phyloP scores from a whole-genome alignment of 1,140 invertebrate species.

The Centruroides sculpturatus region DNA sequence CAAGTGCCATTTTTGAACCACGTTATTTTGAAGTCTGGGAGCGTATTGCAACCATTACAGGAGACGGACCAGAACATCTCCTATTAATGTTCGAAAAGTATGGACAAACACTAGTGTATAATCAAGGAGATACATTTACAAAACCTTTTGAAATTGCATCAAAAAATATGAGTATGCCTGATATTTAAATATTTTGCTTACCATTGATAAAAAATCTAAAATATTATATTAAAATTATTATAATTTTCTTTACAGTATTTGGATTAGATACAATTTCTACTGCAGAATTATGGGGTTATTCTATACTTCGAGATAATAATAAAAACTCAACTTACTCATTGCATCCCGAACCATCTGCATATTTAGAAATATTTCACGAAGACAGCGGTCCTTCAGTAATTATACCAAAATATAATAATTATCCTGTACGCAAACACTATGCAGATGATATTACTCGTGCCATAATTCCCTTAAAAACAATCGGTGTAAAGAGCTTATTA shows the following conservation, averaged over 20 bases:
- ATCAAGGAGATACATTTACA: conserved; percentile 82
- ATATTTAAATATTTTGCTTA: too few relatives aligned
- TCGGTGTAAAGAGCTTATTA: too few relatives aligned
- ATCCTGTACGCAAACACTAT: conserved; percentile 62
- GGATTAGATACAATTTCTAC: conserved; percentile 77
- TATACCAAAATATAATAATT: conserved; percentile 95
- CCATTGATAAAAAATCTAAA: not conserved
- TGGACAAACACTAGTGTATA: conserved; percentile 58
- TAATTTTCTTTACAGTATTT: conserved; percentile 46
- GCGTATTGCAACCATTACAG: conserved; percentile 49
- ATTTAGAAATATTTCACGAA: conserved; percentile 17
- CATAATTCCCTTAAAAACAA: conserved; percentile 53
- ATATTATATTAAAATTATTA: conserved; percentile 1
- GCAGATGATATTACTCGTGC: conserved; percentile 72
- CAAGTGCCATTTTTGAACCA: conserved; percentile 55
- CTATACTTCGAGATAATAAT: not conserved
- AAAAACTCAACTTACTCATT: not conserved
- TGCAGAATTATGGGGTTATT: conserved; percentile 54
- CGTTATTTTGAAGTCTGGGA: conserved; percentile 58
- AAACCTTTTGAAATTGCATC: conserved; percentile 85
- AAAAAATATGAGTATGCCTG: conserved; percentile 56
- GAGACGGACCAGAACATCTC: conserved; percentile 52
- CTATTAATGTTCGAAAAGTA: conserved; percentile 63
- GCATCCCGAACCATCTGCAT: conserved; percentile 11
- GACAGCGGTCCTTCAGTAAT: conserved; percentile 36